Base-by-base conservation (phyloP, 2,113 vertebrate genomes). In the Xerus inauris region DNA sequence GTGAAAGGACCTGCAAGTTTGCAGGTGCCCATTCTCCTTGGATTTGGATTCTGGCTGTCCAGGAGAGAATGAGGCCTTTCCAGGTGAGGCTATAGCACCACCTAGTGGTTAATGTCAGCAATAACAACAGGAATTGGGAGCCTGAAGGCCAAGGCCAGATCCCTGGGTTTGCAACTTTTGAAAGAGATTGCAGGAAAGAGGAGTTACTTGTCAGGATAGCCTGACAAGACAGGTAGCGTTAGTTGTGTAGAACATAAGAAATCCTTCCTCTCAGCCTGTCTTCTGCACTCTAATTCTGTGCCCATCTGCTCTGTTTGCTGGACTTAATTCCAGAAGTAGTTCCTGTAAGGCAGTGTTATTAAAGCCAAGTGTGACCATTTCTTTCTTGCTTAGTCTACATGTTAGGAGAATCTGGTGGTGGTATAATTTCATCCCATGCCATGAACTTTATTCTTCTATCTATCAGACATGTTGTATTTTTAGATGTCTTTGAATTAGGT, bases 51-150 rank as follows among this genome's bases (percentile, higher is more conserved):
- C 28, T 22, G 8, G 11, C 64, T n/a, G 16, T 22, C 30, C 8
- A 10, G 22, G 59, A 10, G 8, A 11, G 59, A 62, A 24, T 62
- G 59, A 24, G 24, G 59, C 11, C 47, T 10, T 81, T 1, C 45
- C 42, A 22, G 45, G 64, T 59, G 83, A 10, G 17, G 49, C 0
- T 5, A 42, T 30, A 89, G 88, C 95, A 0, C 97, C 97, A 95
- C 87, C 97, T 97, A 82, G 96, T 88, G 96, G 96, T 0, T 2
- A 0, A 1, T 9, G 20, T 30, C 8, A 35, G 62, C 28, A 20
- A 30, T 35, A 17, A 57, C 77, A 62, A 1, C 40, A 9, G 85
- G 51, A 67, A 32, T 20, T 13, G 16, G 38, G 45, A 14, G 24
- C 26, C 65, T 42, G 62, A 32, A 28, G 4, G n/a, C 59, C 10